A percentile compares a stretch with the other conserved stretches of the same genome.
Conservation (phyloP, 2,113 vertebrate species). For the Brevimyrus niger region DNA sequence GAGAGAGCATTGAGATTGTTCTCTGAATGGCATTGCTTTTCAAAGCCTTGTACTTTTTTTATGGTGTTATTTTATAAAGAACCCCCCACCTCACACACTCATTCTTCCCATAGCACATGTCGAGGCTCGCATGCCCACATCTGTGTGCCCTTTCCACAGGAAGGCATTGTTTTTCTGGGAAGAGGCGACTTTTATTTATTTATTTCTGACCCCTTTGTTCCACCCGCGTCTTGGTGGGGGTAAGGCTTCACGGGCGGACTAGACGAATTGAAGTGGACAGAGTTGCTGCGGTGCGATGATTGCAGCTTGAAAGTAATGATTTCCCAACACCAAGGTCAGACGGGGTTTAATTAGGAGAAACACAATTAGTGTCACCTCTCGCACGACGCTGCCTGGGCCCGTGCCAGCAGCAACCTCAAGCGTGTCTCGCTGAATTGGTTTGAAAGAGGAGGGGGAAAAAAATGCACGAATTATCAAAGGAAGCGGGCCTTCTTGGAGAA, state of each 20-base stretch:
- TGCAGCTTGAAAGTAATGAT: constrained; percentile 89
- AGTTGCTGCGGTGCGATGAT: constrained; percentile 84
- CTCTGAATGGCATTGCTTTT: not conserved
- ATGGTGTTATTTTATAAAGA: not conserved
- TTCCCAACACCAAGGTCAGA: constrained; percentile 92
- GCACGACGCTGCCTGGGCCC: constrained; percentile 72
- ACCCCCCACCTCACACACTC: not conserved
- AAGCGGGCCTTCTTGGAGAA: constrained; percentile 47
- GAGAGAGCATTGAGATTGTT: not conserved
- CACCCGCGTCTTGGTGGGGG: constrained; percentile 29
- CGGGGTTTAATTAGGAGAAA: constrained; percentile 93
- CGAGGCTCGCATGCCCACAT: not conserved
- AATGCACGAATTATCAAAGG: constrained; percentile 55
- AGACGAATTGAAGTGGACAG: constrained; percentile 71
- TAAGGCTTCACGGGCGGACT: constrained; percentile 77
- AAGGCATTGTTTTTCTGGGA: constrained; percentile 8
- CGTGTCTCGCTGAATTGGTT: constrained; percentile 68
- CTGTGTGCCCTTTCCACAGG: not conserved
- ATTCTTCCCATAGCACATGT: not conserved
- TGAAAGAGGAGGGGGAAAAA: constrained; percentile 36
- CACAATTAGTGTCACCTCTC: constrained; percentile 89
- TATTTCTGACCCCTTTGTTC: constrained; percentile 27
- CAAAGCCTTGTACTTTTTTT: not conserved
- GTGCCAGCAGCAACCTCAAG: constrained; percentile 70
- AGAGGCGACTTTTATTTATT: constrained; percentile 26